phyloP scores from a whole-genome alignment of 2,888 invertebrate species.

The Harpagoxenus sublaevis region DNA sequence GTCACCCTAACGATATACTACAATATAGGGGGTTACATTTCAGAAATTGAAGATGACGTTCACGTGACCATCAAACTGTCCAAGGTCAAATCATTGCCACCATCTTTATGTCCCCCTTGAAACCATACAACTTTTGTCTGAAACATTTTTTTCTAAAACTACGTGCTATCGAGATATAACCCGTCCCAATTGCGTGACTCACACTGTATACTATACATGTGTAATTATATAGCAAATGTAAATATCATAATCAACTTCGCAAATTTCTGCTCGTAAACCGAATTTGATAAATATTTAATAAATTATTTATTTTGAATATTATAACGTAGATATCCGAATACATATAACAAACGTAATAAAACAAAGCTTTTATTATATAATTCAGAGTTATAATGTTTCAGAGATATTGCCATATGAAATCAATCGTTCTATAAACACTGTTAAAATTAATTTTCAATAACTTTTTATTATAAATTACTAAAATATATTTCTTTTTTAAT shows the following conservation, averaged over 20 bases:
- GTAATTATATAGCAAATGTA: conserved; percentile 3
- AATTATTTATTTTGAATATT: conserved; percentile 6
- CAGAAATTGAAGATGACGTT: no score
- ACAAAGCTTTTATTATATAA: not conserved
- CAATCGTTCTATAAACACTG: not conserved
- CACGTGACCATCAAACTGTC: no score
- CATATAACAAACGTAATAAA: not conserved
- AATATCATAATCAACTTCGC: not conserved
- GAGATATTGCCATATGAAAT: not conserved
- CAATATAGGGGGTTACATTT: no score
- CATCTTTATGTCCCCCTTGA: no score
- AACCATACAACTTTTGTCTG: no score
- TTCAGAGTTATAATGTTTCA: not conserved
- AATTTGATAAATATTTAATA: not conserved
- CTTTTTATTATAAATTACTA: not conserved
- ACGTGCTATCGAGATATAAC: no score
- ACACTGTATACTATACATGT: no score
- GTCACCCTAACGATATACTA: no score
- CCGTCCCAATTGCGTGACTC: no score
- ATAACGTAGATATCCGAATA: not conserved
- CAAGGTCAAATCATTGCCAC: no score
- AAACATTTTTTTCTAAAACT: no score
- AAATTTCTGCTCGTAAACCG: not conserved
- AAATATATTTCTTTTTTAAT: conserved; percentile 14
- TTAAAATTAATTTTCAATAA: not conserved